Evolutionary conservation across 2,888 invertebrate species (phyloP).

Genomic region (Lycaena phlaeas): DNA sequence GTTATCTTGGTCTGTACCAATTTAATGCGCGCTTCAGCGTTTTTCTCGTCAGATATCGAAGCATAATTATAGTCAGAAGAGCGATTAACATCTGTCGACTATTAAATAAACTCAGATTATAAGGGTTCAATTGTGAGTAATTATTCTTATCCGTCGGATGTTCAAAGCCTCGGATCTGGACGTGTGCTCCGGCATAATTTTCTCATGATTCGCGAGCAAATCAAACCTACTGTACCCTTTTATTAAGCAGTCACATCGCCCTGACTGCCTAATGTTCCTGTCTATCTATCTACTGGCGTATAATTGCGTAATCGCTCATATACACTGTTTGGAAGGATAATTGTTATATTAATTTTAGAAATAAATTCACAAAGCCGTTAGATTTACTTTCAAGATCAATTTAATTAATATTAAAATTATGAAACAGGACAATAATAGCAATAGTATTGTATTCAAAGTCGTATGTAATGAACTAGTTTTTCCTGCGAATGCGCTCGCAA

Average conservation of each 20-base stretch:
- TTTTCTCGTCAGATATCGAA: slow-evolving; percentile 65
- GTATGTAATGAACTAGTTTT: too few species aligned
- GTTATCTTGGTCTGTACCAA: slow-evolving; percentile 32
- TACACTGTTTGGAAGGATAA: not conserved
- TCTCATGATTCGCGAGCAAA: slow-evolving; percentile 68
- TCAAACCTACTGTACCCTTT: slow-evolving; percentile 57
- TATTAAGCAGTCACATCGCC: slow-evolving; percentile 64
- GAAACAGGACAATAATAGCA: too few species aligned
- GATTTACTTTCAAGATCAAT: too few species aligned
- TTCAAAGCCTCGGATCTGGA: slow-evolving; percentile 49
- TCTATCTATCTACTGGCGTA: slow-evolving; percentile 30
- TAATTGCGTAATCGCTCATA: slow-evolving; percentile 20
- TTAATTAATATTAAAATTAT: too few species aligned
- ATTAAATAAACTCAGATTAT: slow-evolving; percentile 68
- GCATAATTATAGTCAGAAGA: slow-evolving; percentile 60
- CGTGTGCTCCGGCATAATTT: slow-evolving; percentile 54
- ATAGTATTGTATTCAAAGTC: too few species aligned
- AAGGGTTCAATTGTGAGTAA: slow-evolving; percentile 71
- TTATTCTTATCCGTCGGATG: slow-evolving; percentile 72
- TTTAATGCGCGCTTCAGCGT: slow-evolving; percentile 36
- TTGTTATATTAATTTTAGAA: slow-evolving; percentile 2
- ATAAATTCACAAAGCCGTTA: not conserved
- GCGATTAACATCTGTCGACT: slow-evolving; percentile 72
- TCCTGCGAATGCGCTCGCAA: too few species aligned
- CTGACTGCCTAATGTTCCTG: slow-evolving; percentile 52